Evolutionary conservation across 2,888 invertebrate genomes (phyloP).

Genomic region (Nephrotoma guestfalica): DNA sequence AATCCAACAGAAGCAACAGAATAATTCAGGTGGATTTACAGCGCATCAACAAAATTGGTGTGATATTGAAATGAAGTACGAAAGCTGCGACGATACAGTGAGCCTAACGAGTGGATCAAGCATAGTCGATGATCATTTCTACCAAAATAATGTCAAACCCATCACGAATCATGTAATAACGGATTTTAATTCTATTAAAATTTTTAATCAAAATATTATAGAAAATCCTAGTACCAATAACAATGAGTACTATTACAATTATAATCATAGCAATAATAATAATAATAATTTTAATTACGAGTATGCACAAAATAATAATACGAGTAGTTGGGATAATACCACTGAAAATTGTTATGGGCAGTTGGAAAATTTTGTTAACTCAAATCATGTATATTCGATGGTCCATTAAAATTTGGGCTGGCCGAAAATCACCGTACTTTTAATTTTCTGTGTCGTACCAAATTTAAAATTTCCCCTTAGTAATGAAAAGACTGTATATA

Average conservation of each 20-base stretch:
- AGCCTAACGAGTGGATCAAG: slow-evolving; percentile 24
- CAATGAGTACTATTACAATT: background rate
- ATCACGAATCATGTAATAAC: background rate
- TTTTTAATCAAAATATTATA: background rate
- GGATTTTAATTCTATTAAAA: background rate
- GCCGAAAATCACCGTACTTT: background rate
- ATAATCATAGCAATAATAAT: background rate
- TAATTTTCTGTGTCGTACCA: background rate
- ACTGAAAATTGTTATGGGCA: background rate
- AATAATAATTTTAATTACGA: background rate
- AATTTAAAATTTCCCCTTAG: background rate
- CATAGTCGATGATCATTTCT: slow-evolving; percentile 11
- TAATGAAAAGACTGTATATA: background rate
- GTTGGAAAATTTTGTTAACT: background rate
- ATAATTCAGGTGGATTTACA: background rate
- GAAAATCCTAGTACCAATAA: background rate
- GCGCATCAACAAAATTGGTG: background rate
- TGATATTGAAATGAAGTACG: slow-evolving; percentile 18
- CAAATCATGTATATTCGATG: background rate
- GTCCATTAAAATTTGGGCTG: background rate
- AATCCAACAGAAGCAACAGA: background rate
- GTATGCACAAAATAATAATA: background rate
- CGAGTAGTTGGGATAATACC: background rate
- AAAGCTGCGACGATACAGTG: slow-evolving; percentile 30
- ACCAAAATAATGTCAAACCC: background rate